Evolutionary conservation across 1,140 invertebrate species (phyloP).

Genomic region (Sipha flava): DNA sequence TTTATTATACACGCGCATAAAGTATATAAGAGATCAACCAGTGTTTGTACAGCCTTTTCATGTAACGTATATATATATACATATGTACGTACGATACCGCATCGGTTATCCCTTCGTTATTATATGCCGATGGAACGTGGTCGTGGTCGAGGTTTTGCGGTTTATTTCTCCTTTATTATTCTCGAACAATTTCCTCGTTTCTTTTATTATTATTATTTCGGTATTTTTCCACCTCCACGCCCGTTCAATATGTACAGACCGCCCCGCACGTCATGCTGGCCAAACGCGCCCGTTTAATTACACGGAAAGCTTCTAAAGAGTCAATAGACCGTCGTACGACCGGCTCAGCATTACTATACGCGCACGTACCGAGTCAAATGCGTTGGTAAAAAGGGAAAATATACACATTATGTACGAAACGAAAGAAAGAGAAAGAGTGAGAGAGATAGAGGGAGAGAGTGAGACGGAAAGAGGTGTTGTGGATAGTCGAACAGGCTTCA

Average conservation of each 20-base stretch:
- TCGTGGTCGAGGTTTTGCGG: background rate
- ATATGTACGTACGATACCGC: background rate
- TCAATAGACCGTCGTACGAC: no score
- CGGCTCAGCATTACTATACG: no score
- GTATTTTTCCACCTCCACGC: background rate
- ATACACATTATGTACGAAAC: no score
- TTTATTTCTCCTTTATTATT: slow-evolving; percentile 9
- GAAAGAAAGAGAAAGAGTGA: no score
- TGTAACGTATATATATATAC: slow-evolving; percentile 9
- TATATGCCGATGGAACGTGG: background rate
- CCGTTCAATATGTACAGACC: background rate
- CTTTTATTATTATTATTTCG: background rate
- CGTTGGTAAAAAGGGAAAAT: no score
- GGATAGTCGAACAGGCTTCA: no score
- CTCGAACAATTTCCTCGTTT: background rate
- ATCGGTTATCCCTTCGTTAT: background rate
- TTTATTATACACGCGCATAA: background rate
- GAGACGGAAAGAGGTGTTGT: no score
- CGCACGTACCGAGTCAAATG: no score
- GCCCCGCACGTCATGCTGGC: background rate
- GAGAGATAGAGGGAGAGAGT: no score
- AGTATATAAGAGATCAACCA: background rate
- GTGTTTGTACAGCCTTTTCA: slow-evolving; percentile 13
- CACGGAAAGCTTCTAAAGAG: background rate
- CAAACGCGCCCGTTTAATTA: background rate